These are phyloP conservation scores for Oxytorus armatus DNA, from an alignment of 2,888 invertebrate species.

Conservation along the genomic window DNA sequence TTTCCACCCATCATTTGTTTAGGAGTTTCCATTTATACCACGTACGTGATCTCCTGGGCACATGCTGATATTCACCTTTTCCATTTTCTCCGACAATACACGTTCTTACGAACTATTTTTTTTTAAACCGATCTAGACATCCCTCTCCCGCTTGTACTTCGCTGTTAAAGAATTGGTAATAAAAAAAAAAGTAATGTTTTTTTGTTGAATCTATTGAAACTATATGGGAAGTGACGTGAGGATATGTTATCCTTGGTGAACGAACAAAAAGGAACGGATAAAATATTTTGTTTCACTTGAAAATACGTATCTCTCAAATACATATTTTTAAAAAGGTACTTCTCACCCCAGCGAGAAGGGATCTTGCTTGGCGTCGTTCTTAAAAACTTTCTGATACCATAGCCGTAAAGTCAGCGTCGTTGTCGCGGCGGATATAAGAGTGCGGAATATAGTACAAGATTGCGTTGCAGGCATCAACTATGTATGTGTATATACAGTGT, in stretches of 20 bases:
- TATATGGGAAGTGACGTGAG: not conserved
- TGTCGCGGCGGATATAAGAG: conserved; percentile 48
- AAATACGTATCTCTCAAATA: not conserved
- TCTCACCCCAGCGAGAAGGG: conserved; percentile 1
- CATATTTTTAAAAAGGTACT: not conserved
- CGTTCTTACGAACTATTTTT: too few relatives aligned
- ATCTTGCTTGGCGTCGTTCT: conserved; percentile 38
- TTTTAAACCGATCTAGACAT: too few relatives aligned
- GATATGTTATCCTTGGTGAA: not conserved
- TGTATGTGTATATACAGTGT: conserved; percentile 9
- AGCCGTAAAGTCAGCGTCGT: conserved; percentile 52
- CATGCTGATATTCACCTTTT: too few relatives aligned
- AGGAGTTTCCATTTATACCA: too few relatives aligned
- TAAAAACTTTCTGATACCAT: conserved; percentile 19
- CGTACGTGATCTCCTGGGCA: not conserved
- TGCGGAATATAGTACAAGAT: conserved; percentile 52
- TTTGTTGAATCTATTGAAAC: too few relatives aligned
- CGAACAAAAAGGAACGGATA: too few relatives aligned
- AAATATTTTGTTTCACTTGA: not conserved
- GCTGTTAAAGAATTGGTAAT: too few relatives aligned
- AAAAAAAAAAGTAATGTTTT: not conserved
- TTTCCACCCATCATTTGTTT: too few relatives aligned
- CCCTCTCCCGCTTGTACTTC: too few relatives aligned
- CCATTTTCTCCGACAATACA: too few relatives aligned
- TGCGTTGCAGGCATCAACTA: conserved; percentile 38